phyloP scores from a whole-genome alignment of 2,888 invertebrate genomes.

The Stegana nigrithorax region DNA sequence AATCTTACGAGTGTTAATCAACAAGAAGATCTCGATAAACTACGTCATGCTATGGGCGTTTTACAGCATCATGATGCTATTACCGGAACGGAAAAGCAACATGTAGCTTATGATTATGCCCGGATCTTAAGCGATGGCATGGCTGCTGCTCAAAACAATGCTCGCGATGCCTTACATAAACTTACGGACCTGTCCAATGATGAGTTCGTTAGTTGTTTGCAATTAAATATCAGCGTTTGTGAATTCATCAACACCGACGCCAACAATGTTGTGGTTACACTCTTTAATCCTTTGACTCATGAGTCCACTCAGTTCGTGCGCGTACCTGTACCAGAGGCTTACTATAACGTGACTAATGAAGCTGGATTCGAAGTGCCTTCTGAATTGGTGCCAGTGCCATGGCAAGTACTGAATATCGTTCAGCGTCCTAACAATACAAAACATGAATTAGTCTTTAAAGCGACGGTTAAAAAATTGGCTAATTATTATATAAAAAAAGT shows the following conservation, averaged over 20 bases:
- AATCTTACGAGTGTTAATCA: constrained; percentile 63
- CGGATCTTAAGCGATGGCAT: constrained; percentile 78
- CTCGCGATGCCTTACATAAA: constrained; percentile 47
- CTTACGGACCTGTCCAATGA: constrained; percentile 53
- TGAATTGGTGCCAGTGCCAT: constrained; percentile 75
- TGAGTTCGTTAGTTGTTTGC: constrained; percentile 58
- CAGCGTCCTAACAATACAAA: constrained; percentile 71
- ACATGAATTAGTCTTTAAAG: constrained; percentile 79
- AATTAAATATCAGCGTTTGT: constrained; percentile 74
- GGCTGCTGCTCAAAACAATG: constrained; percentile 70
- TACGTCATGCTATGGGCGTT: constrained; percentile 73
- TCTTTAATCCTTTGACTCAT: constrained; percentile 86
- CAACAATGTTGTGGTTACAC: constrained; percentile 72
- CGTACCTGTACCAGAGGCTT: constrained; percentile 72
- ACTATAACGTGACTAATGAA: constrained; percentile 75
- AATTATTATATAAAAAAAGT: constrained; percentile 70
- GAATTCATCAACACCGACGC: constrained; percentile 72
- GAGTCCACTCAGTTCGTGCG: constrained; percentile 72
- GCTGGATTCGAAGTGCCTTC: constrained; percentile 70
- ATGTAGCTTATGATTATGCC: constrained; percentile 90
- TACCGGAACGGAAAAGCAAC: constrained; percentile 87
- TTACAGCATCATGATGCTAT: constrained; percentile 93
- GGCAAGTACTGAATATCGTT: constrained; percentile 70
- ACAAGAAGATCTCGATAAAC: constrained; percentile 37
- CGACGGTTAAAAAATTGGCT: constrained; percentile 71